Evolutionary conservation across 2,888 invertebrate genomes (phyloP).

Genomic region (Thymelicus lineola): DNA sequence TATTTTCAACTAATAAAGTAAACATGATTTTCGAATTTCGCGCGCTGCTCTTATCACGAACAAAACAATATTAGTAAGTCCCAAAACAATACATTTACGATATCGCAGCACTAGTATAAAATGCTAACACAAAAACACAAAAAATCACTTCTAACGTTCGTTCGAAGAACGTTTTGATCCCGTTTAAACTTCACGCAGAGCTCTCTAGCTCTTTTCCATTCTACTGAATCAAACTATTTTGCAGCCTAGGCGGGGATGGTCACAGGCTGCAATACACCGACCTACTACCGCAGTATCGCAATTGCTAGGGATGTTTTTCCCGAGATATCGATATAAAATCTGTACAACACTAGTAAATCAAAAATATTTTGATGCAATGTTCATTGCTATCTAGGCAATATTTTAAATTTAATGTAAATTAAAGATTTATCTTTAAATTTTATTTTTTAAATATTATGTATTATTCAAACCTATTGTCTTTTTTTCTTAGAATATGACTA

Average conservation of each 20-base stretch:
- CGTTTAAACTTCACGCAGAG: constrained; percentile 21
- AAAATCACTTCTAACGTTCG: constrained; percentile 21
- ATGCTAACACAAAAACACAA: constrained; percentile 15
- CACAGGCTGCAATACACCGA: constrained; percentile 35
- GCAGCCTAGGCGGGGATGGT: constrained; percentile 26
- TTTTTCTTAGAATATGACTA: too few relatives aligned
- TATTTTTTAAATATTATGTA: too few relatives aligned
- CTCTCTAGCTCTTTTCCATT: constrained; percentile 30
- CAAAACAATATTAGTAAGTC: constrained; percentile 14
- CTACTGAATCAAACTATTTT: constrained; percentile 37
- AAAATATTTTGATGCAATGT: background rate
- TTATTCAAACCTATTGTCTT: too few relatives aligned
- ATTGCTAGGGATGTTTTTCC: constrained; percentile 39
- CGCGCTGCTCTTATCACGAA: constrained; percentile 6
- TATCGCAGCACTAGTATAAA: background rate
- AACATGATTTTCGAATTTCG: constrained; percentile 1
- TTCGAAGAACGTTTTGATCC: constrained; percentile 17
- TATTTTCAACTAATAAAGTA: background rate
- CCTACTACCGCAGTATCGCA: constrained; percentile 45
- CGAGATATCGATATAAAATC: constrained; percentile 38
- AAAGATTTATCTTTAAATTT: too few relatives aligned
- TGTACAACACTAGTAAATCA: constrained; percentile 10
- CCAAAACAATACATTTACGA: constrained; percentile 11
- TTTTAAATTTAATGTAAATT: background rate
- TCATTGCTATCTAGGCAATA: background rate